Evolutionary conservation across 1,140 invertebrate species (phyloP).

Genomic region (Linepithema humile): DNA sequence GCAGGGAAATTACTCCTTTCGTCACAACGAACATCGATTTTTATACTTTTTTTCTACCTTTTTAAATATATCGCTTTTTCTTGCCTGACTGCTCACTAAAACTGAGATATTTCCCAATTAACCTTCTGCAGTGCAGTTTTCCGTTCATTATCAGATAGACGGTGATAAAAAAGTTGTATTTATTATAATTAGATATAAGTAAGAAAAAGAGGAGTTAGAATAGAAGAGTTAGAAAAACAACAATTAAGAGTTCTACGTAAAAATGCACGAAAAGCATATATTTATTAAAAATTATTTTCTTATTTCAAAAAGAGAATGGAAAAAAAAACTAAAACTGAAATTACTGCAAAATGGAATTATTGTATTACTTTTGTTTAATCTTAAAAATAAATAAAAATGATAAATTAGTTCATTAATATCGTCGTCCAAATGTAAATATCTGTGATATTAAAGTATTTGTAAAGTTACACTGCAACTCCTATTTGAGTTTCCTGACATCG

Average conservation of each 20-base stretch:
- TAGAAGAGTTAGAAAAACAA: too few species aligned
- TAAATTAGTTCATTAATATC: neutral
- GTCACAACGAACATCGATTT: neutral
- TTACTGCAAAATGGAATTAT: neutral
- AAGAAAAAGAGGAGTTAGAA: neutral
- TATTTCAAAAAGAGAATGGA: neutral
- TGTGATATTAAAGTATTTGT: too few species aligned
- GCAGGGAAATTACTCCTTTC: too few species aligned
- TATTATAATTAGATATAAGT: neutral
- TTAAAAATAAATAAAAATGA: too few species aligned
- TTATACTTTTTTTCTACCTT: neutral
- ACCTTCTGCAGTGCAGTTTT: neutral
- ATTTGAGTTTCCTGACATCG: too few species aligned
- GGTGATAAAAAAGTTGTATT: constrained; percentile 16
- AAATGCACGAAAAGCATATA: neutral
- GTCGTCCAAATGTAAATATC: neutral
- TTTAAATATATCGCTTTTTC: neutral
- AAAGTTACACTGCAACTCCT: too few species aligned
- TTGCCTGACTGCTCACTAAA: neutral
- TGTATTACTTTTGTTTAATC: neutral
- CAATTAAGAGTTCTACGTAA: too few species aligned
- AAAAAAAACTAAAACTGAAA: neutral
- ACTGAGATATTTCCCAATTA: constrained; percentile 30
- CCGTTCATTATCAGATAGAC: neutral
- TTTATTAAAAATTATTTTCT: neutral